A percentile compares a stretch with the other conserved stretches of the same genome.
These are phyloP conservation scores for Dicerorhinus sumatrensis DNA, from an alignment of 2,113 vertebrate species.

Conservation along the genomic window DNA sequence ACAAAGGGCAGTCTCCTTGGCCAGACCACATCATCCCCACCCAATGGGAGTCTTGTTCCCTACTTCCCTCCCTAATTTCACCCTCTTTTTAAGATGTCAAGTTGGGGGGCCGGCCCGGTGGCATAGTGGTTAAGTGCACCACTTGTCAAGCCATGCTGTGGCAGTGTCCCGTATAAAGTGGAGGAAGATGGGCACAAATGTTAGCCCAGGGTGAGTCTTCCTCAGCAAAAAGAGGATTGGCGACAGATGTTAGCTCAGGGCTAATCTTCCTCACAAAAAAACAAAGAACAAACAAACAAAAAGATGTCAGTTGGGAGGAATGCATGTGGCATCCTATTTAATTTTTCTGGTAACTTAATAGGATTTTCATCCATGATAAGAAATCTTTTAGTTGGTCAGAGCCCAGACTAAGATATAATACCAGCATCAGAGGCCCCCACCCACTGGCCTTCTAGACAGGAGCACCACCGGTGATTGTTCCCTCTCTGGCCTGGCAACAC, in stretches of 20 bases:
- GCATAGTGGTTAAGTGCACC: too few species aligned
- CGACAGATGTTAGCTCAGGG: too few species aligned
- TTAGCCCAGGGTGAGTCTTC: too few species aligned
- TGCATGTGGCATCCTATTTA: neutral
- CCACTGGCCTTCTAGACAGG: neutral
- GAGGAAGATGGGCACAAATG: too few species aligned
- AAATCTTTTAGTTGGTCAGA: neutral
- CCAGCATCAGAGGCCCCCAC: neutral
- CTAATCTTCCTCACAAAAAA: too few species aligned
- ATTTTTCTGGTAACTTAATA: neutral
- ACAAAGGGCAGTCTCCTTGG: neutral
- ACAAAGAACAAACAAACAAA: too few species aligned
- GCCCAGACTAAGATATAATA: neutral
- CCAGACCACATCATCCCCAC: neutral
- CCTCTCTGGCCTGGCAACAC: neutral
- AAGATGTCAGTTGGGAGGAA: neutral
- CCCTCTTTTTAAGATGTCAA: neutral
- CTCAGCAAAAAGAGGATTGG: too few species aligned
- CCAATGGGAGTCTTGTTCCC: neutral
- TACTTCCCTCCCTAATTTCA: neutral
- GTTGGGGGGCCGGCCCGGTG: neutral
- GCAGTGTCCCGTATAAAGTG: too few species aligned
- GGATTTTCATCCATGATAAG: neutral
- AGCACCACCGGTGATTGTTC: too few species aligned
- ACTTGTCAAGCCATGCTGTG: too few species aligned